A percentile compares a stretch with the other conserved stretches of the same genome.
phyloP scores from a whole-genome alignment of 2,797 vertebrate species.

The Scarus forsteni region DNA sequence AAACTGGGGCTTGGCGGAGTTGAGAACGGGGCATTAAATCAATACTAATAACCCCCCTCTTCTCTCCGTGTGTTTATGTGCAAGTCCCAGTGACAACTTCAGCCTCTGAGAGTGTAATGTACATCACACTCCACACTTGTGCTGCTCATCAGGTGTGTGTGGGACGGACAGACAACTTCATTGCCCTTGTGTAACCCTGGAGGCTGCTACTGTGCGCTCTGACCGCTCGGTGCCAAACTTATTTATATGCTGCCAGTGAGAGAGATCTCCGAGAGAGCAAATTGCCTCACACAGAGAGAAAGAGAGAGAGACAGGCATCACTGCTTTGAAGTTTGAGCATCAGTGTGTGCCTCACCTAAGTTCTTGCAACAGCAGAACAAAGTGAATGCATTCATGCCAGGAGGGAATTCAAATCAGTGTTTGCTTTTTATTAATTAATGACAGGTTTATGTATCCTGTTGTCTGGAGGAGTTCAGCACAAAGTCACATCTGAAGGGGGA shows the following conservation, averaged over 20 bases:
- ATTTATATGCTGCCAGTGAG: conserved; percentile 80
- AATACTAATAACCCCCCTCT: conserved; percentile 69
- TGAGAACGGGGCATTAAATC: conserved; percentile 69
- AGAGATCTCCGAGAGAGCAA: conserved; percentile 74
- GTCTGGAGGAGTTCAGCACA: conserved; percentile 36
- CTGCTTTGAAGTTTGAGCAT: conserved; percentile 72
- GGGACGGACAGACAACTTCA: conserved; percentile 65
- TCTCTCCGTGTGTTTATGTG: conserved; percentile 39
- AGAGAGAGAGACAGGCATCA: conserved; percentile 68
- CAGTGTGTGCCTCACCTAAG: conserved; percentile 47
- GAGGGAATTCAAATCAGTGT: conserved; percentile 37
- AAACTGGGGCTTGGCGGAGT: conserved; percentile 62
- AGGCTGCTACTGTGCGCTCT: conserved; percentile 67
- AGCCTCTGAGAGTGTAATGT: conserved; percentile 23
- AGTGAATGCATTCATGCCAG: conserved; percentile 40
- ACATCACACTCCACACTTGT: conserved; percentile 30
- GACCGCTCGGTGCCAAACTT: conserved; percentile 68
- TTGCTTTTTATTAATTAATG: conserved; percentile 62
- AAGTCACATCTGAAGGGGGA: conserved; percentile 56
- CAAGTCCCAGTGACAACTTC: conserved; percentile 44
- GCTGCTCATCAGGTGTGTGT: conserved; percentile 46
- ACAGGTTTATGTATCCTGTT: conserved; percentile 46
- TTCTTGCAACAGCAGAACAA: conserved; percentile 33
- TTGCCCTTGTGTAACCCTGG: conserved; percentile 76
- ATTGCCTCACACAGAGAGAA: conserved; percentile 74